Percentiles rank a stretch among this genome's conserved stretches.
phyloP scores from a whole-genome alignment of 2,888 invertebrate genomes.

The Invenusta paracnida region DNA sequence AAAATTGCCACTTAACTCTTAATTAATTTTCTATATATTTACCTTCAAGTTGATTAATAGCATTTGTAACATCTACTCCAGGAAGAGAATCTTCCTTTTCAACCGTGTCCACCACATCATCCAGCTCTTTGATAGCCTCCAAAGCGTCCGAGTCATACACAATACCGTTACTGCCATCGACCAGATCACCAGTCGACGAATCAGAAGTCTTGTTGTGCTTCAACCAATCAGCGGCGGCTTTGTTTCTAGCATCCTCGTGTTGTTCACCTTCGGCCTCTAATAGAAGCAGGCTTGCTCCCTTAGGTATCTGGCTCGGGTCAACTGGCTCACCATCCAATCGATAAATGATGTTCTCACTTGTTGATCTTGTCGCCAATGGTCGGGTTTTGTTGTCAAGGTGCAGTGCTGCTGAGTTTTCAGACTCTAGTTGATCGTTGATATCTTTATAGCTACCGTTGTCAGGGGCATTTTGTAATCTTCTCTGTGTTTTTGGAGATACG shows the following conservation, averaged over 20 bases:
- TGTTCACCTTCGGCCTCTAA: neutral
- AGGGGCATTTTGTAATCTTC: too few species aligned
- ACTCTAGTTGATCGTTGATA: too few species aligned
- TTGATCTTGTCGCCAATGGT: neutral
- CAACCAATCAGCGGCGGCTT: slow-evolving; percentile 2
- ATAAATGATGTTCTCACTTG: neutral
- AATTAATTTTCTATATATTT: neutral
- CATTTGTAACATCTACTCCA: neutral
- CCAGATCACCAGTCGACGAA: neutral
- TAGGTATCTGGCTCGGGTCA: neutral
- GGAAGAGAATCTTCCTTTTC: slow-evolving; percentile 46
- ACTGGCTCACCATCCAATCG: slow-evolving; percentile 36
- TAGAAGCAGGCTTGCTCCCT: slow-evolving; percentile 8
- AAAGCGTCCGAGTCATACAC: neutral
- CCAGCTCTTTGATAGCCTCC: slow-evolving; percentile 51
- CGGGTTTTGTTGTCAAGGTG: neutral
- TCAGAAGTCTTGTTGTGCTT: neutral
- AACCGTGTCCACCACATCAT: slow-evolving; percentile 53
- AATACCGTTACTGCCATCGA: neutral
- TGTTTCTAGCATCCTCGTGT: neutral
- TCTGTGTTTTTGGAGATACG: neutral
- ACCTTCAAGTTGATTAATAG: neutral
- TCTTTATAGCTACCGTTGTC: neutral
- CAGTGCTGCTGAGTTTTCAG: too few species aligned
- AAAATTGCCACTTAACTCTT: too few species aligned